A percentile compares a stretch with the other conserved stretches of the same genome.
These are phyloP conservation scores for Perithous albicinctus DNA, from an alignment of 2,888 invertebrate species.

Conservation along the genomic window DNA sequence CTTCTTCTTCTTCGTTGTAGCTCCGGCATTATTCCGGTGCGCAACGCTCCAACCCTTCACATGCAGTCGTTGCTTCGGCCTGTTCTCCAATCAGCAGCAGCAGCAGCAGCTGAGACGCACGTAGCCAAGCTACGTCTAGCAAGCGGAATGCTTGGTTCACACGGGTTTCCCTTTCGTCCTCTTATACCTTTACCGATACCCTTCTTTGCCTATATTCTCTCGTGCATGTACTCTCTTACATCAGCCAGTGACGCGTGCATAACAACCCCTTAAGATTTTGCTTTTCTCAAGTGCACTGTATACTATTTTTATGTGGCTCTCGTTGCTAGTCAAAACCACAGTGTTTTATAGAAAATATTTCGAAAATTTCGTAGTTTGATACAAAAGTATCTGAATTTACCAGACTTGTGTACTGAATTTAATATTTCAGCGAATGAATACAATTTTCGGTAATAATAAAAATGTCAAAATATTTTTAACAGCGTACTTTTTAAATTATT, in stretches of 20 bases:
- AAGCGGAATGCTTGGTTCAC: constrained; percentile 54
- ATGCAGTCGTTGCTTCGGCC: constrained; percentile 7
- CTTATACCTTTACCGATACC: constrained; percentile 35
- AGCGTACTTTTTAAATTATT: too few species aligned
- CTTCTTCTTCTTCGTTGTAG: constrained; percentile 5
- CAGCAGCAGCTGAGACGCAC: constrained; percentile 13
- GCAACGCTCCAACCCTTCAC: constrained; percentile 15
- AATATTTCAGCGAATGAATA: too few species aligned
- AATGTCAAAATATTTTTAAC: too few species aligned
- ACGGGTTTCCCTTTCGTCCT: constrained; percentile 62
- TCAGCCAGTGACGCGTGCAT: background rate
- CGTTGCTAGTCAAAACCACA: too few species aligned
- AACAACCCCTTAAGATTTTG: background rate
- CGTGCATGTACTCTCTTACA: constrained; percentile 4
- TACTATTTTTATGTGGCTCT: background rate
- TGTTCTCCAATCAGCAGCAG: constrained; percentile 31
- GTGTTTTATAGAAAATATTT: too few species aligned
- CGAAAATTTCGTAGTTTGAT: too few species aligned
- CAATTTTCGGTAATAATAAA: background rate
- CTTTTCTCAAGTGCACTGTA: background rate
- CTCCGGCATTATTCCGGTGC: constrained; percentile 19
- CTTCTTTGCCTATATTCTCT: background rate
- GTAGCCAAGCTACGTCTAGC: constrained; percentile 43
- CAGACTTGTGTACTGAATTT: too few species aligned
- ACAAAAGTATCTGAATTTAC: too few species aligned